Conservation (phyloP, 2,888 invertebrate genomes). For the Tenthredo notha region DNA sequence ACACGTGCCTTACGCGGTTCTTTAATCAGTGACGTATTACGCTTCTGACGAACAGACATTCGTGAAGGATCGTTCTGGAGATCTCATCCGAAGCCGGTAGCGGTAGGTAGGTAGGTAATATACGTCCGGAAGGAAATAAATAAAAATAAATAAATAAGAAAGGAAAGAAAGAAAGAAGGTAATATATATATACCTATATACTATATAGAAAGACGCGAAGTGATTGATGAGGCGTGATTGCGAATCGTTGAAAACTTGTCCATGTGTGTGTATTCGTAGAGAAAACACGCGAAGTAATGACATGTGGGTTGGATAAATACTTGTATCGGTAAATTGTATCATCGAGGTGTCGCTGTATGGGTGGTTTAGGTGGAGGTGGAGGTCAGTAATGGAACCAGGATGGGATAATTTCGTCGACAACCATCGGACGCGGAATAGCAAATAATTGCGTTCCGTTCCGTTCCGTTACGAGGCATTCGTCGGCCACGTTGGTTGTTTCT, state of each 20-base stretch:
- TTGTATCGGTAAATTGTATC: conserved; percentile 22
- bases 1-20: not conserved
- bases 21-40: conserved; percentile 8
- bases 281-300: not conserved
- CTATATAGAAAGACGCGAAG: not conserved
- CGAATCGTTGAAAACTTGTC: conserved; percentile 4
- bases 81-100: not conserved
- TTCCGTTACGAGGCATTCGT: conserved; percentile 69
- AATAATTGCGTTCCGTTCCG: conserved; percentile 78
- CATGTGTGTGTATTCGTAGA: not conserved
- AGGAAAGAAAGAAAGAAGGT: not conserved
- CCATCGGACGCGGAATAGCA: conserved; percentile 76
- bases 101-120: not conserved
- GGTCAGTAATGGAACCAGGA: conserved; percentile 74
- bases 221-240: conserved; percentile 7
- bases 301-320: conserved; percentile 14
- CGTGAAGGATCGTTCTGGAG: conserved; percentile 1
- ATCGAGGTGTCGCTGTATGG: not conserved
- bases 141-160: not conserved
- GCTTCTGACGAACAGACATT: not conserved
- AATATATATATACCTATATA: not conserved
- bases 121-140: not conserved
- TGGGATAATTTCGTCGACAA: conserved; percentile 75
- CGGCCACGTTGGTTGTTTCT: conserved; percentile 60
- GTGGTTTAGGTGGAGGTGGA: conserved; percentile 51